Percentiles rank a stretch among this genome's conserved stretches.
Evolutionary conservation across 2,113 vertebrate species (phyloP).

Genomic region (Micronisus gabar): DNA sequence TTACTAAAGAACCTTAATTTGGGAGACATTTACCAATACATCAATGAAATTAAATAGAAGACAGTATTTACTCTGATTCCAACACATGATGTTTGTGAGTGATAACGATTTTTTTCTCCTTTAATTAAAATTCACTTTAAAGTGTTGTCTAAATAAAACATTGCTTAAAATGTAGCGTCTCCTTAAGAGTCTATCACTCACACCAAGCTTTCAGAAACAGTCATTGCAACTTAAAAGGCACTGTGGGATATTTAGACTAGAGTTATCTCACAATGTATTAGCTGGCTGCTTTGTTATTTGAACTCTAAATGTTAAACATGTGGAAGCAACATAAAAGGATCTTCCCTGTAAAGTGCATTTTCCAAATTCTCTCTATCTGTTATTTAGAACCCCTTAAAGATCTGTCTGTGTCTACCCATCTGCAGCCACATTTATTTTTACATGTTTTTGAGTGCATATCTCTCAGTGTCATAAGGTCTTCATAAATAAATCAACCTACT

Average conservation of each 20-base stretch:
- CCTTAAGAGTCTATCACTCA: conserved; percentile 1
- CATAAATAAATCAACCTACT: conserved; percentile 77
- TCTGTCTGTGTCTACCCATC: conserved; percentile 44
- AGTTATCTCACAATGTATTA: conserved; percentile 28
- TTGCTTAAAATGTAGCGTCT: neutral
- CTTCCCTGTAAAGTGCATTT: conserved; percentile 35
- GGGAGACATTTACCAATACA: neutral
- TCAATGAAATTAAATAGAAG: neutral
- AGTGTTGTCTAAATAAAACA: conserved; percentile 6
- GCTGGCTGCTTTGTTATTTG: conserved; percentile 40
- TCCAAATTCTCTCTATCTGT: conserved; percentile 23
- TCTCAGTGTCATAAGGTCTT: conserved; percentile 71
- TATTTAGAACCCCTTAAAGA: conserved; percentile 24
- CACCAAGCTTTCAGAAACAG: neutral
- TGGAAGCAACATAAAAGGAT: conserved; percentile 44
- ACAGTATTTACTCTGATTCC: neutral
- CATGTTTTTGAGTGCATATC: conserved; percentile 62
- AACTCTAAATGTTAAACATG: conserved; percentile 42
- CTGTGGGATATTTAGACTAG: conserved; percentile 22
- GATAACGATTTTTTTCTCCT: neutral
- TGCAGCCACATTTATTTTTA: conserved; percentile 68
- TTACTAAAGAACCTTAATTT: neutral
- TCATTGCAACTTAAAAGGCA: neutral
- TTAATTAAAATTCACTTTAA: conserved; percentile 39
- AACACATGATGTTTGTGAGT: neutral